Evolutionary conservation across 2,888 invertebrate genomes (phyloP).

Genomic region (Volucella zonaria): DNA sequence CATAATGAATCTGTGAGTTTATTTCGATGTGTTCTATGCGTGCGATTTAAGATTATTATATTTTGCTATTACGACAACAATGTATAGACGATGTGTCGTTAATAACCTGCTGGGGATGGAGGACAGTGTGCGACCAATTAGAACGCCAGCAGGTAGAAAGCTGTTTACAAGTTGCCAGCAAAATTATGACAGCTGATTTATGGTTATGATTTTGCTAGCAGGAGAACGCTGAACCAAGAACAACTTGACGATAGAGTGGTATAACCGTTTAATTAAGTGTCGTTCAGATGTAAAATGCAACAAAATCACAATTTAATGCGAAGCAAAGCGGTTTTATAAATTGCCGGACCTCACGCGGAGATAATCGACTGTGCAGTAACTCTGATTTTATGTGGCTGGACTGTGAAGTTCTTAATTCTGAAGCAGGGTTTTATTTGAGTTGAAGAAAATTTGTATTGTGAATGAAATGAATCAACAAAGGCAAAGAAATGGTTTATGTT

Average conservation of each 20-base stretch:
- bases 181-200: slow-evolving; percentile 22
- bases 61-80: slow-evolving; percentile 11
- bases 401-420: too few species aligned
- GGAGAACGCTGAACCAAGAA: not conserved
- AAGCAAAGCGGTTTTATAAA: slow-evolving; percentile 7
- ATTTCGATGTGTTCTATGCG: not conserved
- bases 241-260: not conserved
- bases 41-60: too few species aligned
- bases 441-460: too few species aligned
- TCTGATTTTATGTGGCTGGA: too few species aligned
- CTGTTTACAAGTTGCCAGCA: not conserved
- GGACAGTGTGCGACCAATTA: not conserved
- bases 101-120: not conserved
- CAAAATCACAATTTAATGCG: slow-evolving; percentile 9
- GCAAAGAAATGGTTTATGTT: too few species aligned
- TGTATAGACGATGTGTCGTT: slow-evolving; percentile 6
- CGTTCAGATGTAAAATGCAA: slow-evolving; percentile 27
- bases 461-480: too few species aligned
- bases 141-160: slow-evolving; percentile 12
- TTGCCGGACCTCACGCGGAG: not conserved
- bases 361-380: too few species aligned
- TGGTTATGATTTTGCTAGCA: slow-evolving; percentile 6
- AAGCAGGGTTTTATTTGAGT: too few species aligned
- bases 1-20: not conserved
- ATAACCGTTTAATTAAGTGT: slow-evolving; percentile 23